Evolutionary conservation across 2,797 vertebrate genomes (phyloP).

Genomic region (Lates japonicus): DNA sequence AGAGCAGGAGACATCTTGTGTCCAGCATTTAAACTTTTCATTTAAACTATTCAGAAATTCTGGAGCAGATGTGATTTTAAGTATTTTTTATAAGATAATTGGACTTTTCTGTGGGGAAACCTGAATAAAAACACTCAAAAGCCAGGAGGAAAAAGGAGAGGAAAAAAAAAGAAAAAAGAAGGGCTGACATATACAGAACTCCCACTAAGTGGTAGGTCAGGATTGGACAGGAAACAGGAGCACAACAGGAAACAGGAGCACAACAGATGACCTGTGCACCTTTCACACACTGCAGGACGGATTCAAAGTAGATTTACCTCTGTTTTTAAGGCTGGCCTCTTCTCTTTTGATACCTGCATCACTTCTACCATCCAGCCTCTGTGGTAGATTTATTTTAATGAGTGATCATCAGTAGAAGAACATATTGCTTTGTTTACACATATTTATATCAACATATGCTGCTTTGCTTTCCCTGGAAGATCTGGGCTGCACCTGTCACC

Average conservation of each 20-base stretch:
- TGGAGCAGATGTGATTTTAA: background rate
- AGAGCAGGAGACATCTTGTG: background rate
- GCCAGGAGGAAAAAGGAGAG: background rate
- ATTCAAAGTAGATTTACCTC: background rate
- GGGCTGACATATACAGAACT: background rate
- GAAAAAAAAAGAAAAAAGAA: background rate
- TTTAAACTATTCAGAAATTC: background rate
- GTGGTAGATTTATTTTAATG: background rate
- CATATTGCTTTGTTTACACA: background rate
- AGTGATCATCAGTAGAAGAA: background rate
- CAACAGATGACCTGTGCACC: background rate
- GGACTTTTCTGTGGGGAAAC: background rate
- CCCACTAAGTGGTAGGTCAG: background rate
- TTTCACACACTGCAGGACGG: background rate
- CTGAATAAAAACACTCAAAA: background rate
- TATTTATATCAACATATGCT: background rate
- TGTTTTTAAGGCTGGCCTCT: background rate
- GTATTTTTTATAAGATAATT: background rate
- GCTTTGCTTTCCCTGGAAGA: too few relatives aligned
- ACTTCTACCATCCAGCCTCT: background rate
- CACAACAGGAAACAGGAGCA: background rate
- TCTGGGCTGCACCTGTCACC: background rate
- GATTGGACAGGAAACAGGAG: background rate
- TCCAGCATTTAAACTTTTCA: background rate
- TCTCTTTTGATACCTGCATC: background rate